Evolutionary conservation across 2,113 vertebrate species (phyloP), one percentile per base, ranked within the genome.

Genomic region (Spermophilus dauricus): DNA sequence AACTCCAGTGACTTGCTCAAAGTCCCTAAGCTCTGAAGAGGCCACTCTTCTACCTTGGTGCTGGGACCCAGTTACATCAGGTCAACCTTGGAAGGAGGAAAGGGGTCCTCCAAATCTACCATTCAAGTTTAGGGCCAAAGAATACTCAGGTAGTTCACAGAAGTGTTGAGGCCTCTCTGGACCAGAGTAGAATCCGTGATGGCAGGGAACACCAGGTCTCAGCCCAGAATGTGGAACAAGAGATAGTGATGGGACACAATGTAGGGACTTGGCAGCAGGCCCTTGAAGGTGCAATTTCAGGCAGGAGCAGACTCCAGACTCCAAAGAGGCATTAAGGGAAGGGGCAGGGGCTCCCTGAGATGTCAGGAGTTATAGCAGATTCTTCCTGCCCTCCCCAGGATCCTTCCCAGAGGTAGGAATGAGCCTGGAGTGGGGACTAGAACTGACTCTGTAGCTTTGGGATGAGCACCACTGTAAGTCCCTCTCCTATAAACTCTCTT

Each of bases 31-130:
- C 34, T 82, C 37, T 86, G 39, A 93, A 83, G 80, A 78, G n/a
- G 63, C 70, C 26, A 26, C 39, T 91, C 48, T 95, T 80, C 82
- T 80, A 76, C 45, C 86, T 87, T 65, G n/a, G 80, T 72, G 65
- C 32, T 67, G 8, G 53, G 8, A 14, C 17, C n/a, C 32, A 39
- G 63, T 70, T 92, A 78, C 34, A 96, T n/a, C 22, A 39, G 37
- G 51, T 72, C 85, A 95, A 22, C 45, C 20, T 10, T 37, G 45
- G 56, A 26, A 75, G 87, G 28, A 61, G 0, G 30, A 8, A 32
- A 7, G 5, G 13, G 7, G 7, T 56, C 39, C 70, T 94, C 89
- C 34, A 94, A 83, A 65, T 96, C 56, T 88, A 45, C 73, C 63
- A 45, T 3, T 87, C 51, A 65, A 95, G 42, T 85, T 91, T 28